Evolutionary conservation across 2,113 vertebrate genomes (phyloP), one percentile per base, ranked within the genome.

Genomic region (Nycticryphes semicollaris): DNA sequence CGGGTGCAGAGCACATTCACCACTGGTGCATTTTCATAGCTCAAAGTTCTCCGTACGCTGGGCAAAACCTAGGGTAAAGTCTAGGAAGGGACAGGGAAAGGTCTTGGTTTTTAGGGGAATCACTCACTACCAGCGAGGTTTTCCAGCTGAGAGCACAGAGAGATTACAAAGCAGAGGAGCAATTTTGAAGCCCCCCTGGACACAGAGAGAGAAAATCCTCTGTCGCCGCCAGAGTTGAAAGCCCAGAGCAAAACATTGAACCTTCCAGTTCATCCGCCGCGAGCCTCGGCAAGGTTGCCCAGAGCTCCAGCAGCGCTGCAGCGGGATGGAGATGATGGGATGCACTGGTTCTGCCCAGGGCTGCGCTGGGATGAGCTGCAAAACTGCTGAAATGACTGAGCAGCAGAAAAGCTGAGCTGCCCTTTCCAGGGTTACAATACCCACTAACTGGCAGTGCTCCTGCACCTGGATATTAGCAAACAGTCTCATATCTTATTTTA

Each of bases 391-490:
- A 82, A 62, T 0, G 0, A 10, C 41, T 2, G 15, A 79, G 81
- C 72, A 79, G 72, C 37, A 25, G 56, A 91, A 51, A 1, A 8
- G 7, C 31, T 0, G 1, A 53, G 62, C 45, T 30, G n/a, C 33
- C 0, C 1, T 12, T 31, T 28, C 43, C 45, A 63, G 57, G 43
- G 27, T 62, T 39, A 7, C 3, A 1, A 19, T n/a, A 25, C 12
- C 48, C 69, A 31, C 39, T 22, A 60, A 45, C 54, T 21, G 12
- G 1, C 7, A 45, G 22, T 2, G 6, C 37, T 41, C 37, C 33
- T 60, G 56, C 60, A 33, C 39, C 23, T 12, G 31, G 43, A 24
- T 25, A 59, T 6, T 5, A 12, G 11, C 12, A 39, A 91, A 56
- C 27, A 78, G 2, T 2, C 30, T 66, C 33, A 74, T 67, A 67